Conservation (phyloP, 2,888 invertebrate genomes). For the Dryococelus australis region DNA sequence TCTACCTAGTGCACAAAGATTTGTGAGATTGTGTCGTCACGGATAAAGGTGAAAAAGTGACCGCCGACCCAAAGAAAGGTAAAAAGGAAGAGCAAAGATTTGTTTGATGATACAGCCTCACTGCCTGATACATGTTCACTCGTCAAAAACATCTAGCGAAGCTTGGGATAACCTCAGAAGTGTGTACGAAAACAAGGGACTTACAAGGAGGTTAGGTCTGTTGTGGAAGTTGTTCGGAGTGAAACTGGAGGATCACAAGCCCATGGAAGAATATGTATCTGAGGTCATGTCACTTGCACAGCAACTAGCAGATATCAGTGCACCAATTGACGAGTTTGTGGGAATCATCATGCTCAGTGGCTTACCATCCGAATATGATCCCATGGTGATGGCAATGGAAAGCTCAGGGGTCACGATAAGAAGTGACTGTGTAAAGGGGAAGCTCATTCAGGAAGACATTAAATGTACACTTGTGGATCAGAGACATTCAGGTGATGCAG, state of each 20-base stretch:
- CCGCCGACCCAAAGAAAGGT: no score
- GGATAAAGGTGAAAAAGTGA: not conserved
- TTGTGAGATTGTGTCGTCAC: not conserved
- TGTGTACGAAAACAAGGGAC: not conserved
- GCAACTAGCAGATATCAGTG: not conserved
- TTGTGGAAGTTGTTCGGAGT: not conserved
- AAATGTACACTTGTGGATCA: no score
- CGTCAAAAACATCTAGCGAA: not conserved
- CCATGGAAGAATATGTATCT: not conserved
- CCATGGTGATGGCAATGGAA: no score
- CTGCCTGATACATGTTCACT: not conserved
- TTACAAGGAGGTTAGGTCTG: not conserved
- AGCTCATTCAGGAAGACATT: no score
- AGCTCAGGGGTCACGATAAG: no score
- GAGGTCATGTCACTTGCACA: not conserved
- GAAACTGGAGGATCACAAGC: not conserved
- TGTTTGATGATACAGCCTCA: slow-evolving; percentile 7
- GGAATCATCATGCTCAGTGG: no score
- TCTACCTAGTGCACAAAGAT: not conserved
- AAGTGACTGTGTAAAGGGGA: no score
- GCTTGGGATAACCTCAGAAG: not conserved
- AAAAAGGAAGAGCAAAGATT: not conserved
- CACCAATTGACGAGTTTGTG: not conserved
- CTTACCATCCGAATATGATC: no score
- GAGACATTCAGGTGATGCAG: no score